These are phyloP conservation scores for Mungos mungo DNA, from an alignment of 2,113 vertebrate genomes.

Conservation along the genomic window DNA sequence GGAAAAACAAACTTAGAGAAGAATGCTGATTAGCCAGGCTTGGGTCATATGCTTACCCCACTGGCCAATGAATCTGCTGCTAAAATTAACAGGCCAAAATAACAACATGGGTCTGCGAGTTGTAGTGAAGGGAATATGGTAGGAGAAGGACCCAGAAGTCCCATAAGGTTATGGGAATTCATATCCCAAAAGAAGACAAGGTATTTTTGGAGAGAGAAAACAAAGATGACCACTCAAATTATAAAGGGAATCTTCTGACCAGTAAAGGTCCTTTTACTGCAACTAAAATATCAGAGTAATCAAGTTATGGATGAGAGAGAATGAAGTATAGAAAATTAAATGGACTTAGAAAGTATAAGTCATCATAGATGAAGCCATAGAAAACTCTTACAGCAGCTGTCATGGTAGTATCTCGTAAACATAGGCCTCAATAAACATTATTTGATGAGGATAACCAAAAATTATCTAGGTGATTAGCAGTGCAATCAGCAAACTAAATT, in stretches of 20 bases:
- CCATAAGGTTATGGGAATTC: neutral
- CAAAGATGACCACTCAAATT: neutral
- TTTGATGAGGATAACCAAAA: conserved; percentile 69
- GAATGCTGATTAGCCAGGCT: neutral
- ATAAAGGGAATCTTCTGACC: neutral
- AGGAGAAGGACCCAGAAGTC: accelerated
- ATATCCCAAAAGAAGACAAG: neutral
- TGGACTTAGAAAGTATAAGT: neutral
- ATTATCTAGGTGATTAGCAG: conserved; percentile 54
- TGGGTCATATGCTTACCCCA: neutral
- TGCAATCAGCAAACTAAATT: conserved; percentile 71
- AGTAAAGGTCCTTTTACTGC: neutral
- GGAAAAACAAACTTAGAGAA: neutral
- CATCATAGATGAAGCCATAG: neutral
- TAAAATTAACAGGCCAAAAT: neutral
- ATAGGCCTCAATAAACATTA: conserved; percentile 48
- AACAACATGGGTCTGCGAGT: neutral
- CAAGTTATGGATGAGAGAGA: neutral
- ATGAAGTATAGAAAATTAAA: conserved; percentile 6
- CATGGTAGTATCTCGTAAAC: neutral
- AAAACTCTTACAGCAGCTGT: neutral
- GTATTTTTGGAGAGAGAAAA: neutral
- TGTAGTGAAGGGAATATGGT: neutral
- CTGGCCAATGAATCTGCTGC: neutral
- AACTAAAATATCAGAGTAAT: neutral